Base-by-base conservation (phyloP, 1,140 invertebrate species). In the Drosophila prosaltans region DNA sequence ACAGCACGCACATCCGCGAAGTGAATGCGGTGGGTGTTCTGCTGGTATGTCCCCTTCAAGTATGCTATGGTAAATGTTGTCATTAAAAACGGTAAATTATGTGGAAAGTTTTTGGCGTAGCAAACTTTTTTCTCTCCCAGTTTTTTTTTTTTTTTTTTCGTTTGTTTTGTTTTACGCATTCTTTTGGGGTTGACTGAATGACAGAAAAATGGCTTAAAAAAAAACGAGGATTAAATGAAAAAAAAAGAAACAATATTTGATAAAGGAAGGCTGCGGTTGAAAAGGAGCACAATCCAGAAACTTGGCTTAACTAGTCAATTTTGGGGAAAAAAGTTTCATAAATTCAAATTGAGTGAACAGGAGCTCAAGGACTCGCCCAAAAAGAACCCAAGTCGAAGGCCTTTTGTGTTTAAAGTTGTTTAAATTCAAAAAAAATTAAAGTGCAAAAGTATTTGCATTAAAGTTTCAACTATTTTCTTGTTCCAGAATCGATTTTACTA, bases 61-160 rank as follows among this genome's bases (percentile, higher is more conserved):
- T 82, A 82, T 81, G 70, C 80, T 81, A 69, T 57, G 73, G 78
- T 77, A 77, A 81, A 81, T 81, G 79, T 73, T 81, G 79, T 81
- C 79, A 78, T 81, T 78, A 78, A 81, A 81, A 78, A 66, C 62
- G 77, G 62, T 78, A 76, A 81, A 81, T 81, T 81, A 81, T 77
- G 74, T 64, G 41, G 51, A 70, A 81, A 65, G 43, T 73, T 69
- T 64, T 65, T 61, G 62, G 51, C 57, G 43, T 61, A 57, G 45
- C 39, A 26, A 39, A 26, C 40, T 61, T 21, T 61, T 61, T 61
- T 26, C 40, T 2, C 36, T 2, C 41, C 5, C 11, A 7, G 10
- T 79, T 36, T 55, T 40, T 43, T 41, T 41, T 66, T 72, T 65
- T 63, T 45, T 40, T 43, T 54, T 61, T 58, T 70, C 48, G 43